Percentiles rank a stretch among this genome's conserved stretches.
These are phyloP conservation scores for Pteria penguin DNA, from an alignment of 2,888 invertebrate genomes.

Conservation along the genomic window DNA sequence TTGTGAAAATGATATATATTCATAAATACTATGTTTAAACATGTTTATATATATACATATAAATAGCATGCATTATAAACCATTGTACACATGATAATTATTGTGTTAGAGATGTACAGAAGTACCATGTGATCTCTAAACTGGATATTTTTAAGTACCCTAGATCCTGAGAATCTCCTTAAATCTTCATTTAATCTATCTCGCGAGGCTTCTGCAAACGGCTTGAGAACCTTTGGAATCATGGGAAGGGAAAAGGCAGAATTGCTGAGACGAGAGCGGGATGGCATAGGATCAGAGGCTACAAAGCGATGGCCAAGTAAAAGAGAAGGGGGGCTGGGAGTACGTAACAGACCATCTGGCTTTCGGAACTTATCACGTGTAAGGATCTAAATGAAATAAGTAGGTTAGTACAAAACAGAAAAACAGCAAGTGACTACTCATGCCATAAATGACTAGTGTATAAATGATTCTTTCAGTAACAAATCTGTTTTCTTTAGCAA, in stretches of 20 bases:
- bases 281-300: slow-evolving; percentile 9
- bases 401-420: slow-evolving; percentile 3
- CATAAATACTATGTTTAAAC: too few relatives aligned
- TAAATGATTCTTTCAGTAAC: too few relatives aligned
- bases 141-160: not conserved
- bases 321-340: slow-evolving; percentile 33
- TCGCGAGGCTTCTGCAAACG: slow-evolving; percentile 28
- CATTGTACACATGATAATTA: too few relatives aligned
- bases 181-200: slow-evolving; percentile 20
- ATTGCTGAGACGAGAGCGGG: not conserved
- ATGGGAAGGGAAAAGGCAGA: slow-evolving; percentile 27
- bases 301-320: not conserved
- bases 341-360: slow-evolving; percentile 39
- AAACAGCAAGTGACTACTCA: too few relatives aligned
- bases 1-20: too few relatives aligned
- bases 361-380: slow-evolving; percentile 43
- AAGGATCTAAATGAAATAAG: slow-evolving; percentile 30
- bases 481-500: too few relatives aligned
- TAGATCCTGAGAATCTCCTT: not conserved
- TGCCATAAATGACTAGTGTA: too few relatives aligned
- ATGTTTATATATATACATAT: too few relatives aligned
- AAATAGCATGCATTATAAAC: too few relatives aligned
- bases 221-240: slow-evolving; percentile 38
- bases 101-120: too few relatives aligned
- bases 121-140: too few relatives aligned